phyloP scores from a whole-genome alignment of 2,888 invertebrate genomes.

The Sinodicranocentrus sp. region DNA sequence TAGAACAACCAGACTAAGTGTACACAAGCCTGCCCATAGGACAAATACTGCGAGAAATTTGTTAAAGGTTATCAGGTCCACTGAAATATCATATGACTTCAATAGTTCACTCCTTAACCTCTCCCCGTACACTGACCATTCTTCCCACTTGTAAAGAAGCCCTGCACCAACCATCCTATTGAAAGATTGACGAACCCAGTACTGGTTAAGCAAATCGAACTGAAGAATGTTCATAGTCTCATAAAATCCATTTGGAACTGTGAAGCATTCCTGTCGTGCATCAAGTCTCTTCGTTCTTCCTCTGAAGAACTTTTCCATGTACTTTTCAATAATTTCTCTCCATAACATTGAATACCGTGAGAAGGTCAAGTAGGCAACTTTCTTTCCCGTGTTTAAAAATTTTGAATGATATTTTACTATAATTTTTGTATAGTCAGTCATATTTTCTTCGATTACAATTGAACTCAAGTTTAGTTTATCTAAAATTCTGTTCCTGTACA shows the following conservation, averaged over 20 bases:
- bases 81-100: too few species aligned
- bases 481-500: background rate
- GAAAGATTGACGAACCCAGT: background rate
- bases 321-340: background rate
- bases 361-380: background rate
- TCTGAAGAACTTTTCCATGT: background rate
- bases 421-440: background rate
- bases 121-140: constrained; percentile 10
- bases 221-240: background rate
- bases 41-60: too few species aligned
- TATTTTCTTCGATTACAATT: background rate
- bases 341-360: background rate
- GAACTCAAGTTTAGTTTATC: background rate
- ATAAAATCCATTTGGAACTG: background rate
- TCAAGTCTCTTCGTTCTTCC: background rate
- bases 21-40: too few species aligned
- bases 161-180: background rate
- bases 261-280: background rate
- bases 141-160: background rate
- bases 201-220: background rate
- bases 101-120: background rate
- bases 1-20: too few species aligned
- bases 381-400: background rate
- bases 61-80: too few species aligned
- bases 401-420: background rate